phyloP scores from a whole-genome alignment of 2,113 vertebrate species.

The Megaleporinus macrocephalus region DNA sequence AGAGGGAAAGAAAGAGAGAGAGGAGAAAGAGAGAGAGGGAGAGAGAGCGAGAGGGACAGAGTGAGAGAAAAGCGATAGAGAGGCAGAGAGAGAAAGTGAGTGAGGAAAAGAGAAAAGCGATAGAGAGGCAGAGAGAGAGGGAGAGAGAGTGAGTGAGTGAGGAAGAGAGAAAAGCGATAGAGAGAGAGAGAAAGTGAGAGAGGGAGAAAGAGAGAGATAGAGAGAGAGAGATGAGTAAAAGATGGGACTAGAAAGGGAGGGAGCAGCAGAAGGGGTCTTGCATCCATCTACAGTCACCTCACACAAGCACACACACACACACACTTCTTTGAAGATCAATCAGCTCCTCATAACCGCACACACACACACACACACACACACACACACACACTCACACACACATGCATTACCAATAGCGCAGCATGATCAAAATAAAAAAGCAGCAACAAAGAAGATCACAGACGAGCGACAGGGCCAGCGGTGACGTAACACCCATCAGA shows the following conservation, averaged over 20 bases:
- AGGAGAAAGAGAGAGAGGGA: not conserved
- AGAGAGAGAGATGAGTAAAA: not conserved
- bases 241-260: slow-evolving; percentile 8
- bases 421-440: not conserved
- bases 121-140: not conserved
- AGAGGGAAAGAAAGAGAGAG: not conserved
- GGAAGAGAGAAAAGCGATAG: not conserved
- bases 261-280: slow-evolving; percentile 10
- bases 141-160: not conserved
- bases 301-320: slow-evolving; percentile 3
- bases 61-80: not conserved
- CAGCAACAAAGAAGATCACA: slow-evolving; percentile 3
- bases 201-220: not conserved
- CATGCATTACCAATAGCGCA: not conserved
- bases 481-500: not conserved
- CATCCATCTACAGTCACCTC: slow-evolving; percentile 57
- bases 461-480: not conserved
- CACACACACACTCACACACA: not conserved
- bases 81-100: not conserved
- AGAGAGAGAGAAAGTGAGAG: not conserved
- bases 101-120: not conserved
- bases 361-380: not conserved
- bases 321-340: slow-evolving; percentile 39
- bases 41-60: not conserved
- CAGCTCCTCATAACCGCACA: not conserved